These are phyloP conservation scores for Polyploca ridens DNA, from an alignment of 2,888 invertebrate species.

Conservation along the genomic window DNA sequence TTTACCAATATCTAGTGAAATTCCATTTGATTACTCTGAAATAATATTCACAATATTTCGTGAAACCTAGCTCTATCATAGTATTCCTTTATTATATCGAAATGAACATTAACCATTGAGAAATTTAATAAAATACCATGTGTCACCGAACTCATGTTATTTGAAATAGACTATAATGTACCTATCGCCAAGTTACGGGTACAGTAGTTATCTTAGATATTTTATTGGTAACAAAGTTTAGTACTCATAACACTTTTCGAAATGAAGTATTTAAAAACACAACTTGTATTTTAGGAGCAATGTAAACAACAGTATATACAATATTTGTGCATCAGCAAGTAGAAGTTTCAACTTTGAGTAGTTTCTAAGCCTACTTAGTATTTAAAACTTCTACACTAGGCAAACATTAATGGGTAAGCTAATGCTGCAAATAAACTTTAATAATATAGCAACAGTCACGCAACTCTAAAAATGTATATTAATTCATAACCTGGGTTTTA, in stretches of 20 bases:
- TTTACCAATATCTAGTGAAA: no score
- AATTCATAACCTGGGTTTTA: not conserved
- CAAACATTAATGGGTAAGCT: constrained; percentile 4
- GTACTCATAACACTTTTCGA: not conserved
- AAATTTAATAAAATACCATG: no score
- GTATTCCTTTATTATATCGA: no score
- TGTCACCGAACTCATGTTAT: no score
- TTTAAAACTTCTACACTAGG: constrained; percentile 18
- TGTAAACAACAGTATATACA: not conserved
- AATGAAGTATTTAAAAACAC: not conserved
- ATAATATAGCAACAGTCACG: not conserved
- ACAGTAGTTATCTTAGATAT: constrained; percentile 10
- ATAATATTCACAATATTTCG: no score
- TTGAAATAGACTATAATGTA: no score
- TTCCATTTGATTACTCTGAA: no score
- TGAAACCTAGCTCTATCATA: no score
- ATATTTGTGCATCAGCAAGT: not conserved
- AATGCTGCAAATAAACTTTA: not conserved
- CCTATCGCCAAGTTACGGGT: not conserved
- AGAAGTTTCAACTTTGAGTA: constrained; percentile 10
- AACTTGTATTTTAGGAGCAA: not conserved
- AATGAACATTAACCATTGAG: no score
- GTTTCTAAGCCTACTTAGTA: constrained; percentile 14
- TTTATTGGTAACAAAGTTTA: constrained; percentile 20
- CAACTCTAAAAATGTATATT: not conserved